A percentile compares a stretch with the other conserved stretches of the same genome.
These are phyloP conservation scores for Sycophaga agraensis DNA, from an alignment of 1,140 invertebrate species.

Conservation along the genomic window DNA sequence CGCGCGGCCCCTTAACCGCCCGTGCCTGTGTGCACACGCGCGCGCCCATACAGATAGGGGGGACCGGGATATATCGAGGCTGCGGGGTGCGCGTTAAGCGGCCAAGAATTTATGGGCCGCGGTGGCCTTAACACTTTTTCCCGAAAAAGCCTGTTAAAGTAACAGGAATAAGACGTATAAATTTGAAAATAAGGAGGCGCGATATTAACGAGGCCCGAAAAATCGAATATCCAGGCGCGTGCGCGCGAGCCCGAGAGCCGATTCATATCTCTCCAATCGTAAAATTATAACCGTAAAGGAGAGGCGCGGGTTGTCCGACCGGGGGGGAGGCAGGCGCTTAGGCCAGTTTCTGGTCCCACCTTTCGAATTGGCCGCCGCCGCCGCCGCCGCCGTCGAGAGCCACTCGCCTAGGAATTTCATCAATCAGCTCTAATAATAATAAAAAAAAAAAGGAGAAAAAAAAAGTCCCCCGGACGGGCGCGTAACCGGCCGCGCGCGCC, in stretches of 20 bases:
- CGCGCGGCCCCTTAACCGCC: background rate
- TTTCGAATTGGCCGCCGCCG: too few relatives aligned
- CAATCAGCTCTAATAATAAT: too few relatives aligned
- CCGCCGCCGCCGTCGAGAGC: too few relatives aligned
- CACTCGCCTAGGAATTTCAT: too few relatives aligned
- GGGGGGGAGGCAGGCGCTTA: too few relatives aligned
- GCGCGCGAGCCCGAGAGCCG: background rate
- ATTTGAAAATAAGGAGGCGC: constrained; percentile 12
- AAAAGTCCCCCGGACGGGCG: too few relatives aligned
- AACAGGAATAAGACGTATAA: constrained; percentile 18
- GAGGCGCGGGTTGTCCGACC: too few relatives aligned
- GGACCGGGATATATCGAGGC: background rate
- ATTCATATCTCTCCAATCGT: constrained; percentile 17
- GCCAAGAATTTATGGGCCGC: constrained; percentile 17
- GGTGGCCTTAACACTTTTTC: constrained; percentile 25
- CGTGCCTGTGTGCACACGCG: background rate
- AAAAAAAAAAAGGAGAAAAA: too few relatives aligned
- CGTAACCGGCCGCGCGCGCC: too few relatives aligned
- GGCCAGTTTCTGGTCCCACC: too few relatives aligned
- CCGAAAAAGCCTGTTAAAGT: constrained; percentile 8
- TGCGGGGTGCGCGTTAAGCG: constrained; percentile 5
- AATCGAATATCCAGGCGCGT: too few relatives aligned
- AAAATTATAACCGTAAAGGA: constrained; percentile 25
- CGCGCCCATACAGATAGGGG: background rate
- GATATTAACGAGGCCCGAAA: constrained; percentile 1